Evolutionary conservation across 2,113 vertebrate genomes (phyloP), one percentile per base, ranked within the genome.

Genomic region (Cervus canadensis): DNA sequence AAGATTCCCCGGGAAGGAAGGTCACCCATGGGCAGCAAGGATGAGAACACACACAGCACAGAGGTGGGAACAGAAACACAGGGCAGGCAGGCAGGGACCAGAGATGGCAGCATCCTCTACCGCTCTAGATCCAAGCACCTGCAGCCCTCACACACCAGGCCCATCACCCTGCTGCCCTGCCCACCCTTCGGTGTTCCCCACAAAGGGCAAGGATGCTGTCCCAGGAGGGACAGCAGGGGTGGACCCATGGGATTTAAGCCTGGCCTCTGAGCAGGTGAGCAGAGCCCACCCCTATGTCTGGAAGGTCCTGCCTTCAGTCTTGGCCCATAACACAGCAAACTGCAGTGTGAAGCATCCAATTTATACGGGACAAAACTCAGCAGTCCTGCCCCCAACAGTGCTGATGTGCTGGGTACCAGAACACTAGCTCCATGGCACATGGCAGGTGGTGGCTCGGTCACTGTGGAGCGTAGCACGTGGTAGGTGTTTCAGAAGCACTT

Each of bases 381-480:
- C 0, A 2, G 50, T 36, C 45, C 15, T 56, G 56, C 13, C 16
- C 56, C 33, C 54, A 52, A 71, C 13, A 5, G 21, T 17, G 40
- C 19, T 12, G 26, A 64, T 12, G 15, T 23, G 19, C 2, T 13
- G 9, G n/a, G 13, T 45, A 28, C 17, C 7, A 56, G 71, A 91
- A 36, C 4, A 9, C 25, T 56, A 59, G 14, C 50, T 88, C 57
- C 15, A 1, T 0, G 6, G 2, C 2, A 6, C 50, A 43, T 13
- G 25, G 23, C 54, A n/a, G 54, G 33, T 25, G 40, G 10, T 12
- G 17, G n/a, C n/a, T 91, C 6, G 0, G 40, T 25, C 48, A n/a
- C 10, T 3, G 1, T 9, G 1, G 7, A 25, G 26, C 26, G 2
- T 33, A n/a, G 57, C 13, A 25, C 40, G 17, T 36, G 43, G 26